These are phyloP conservation scores for Sepiola atlantica DNA, from an alignment of 2,888 invertebrate species.

Conservation along the genomic window DNA sequence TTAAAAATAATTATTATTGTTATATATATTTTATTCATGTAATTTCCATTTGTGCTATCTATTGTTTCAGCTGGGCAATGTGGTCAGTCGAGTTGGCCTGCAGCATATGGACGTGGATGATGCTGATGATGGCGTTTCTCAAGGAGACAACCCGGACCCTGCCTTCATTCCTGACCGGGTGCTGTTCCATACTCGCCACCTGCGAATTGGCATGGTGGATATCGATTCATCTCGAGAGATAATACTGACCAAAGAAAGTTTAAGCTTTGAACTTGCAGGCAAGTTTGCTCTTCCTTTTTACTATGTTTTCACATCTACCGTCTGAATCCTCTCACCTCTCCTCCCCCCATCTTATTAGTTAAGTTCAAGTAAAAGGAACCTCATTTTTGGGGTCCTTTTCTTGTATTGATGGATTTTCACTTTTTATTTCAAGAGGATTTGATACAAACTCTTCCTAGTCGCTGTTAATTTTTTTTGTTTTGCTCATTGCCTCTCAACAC, in stretches of 20 bases:
- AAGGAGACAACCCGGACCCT: conserved; percentile 84
- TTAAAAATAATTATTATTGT: no score
- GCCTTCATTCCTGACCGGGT: conserved; percentile 78
- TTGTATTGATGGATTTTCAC: no score
- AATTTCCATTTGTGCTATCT: not conserved
- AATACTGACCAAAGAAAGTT: not conserved
- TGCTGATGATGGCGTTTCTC: conserved; percentile 81
- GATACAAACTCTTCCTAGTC: no score
- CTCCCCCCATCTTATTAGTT: not conserved
- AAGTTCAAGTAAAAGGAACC: no score
- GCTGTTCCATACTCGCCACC: conserved; percentile 67
- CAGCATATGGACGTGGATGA: conserved; percentile 47
- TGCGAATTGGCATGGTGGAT: conserved; percentile 40
- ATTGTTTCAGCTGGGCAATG: conserved; percentile 45
- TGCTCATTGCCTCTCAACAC: no score
- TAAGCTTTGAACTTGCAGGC: conserved; percentile 32
- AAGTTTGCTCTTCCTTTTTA: not conserved
- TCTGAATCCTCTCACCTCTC: not conserved
- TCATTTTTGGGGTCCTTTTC: no score
- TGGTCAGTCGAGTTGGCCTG: conserved; percentile 38
- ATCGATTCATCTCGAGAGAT: conserved; percentile 34
- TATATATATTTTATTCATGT: no score
- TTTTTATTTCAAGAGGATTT: no score
- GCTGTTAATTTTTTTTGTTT: no score
- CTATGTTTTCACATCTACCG: not conserved